Evolutionary conservation across 2,113 vertebrate species (phyloP).

Genomic region (Passer domesticus): DNA sequence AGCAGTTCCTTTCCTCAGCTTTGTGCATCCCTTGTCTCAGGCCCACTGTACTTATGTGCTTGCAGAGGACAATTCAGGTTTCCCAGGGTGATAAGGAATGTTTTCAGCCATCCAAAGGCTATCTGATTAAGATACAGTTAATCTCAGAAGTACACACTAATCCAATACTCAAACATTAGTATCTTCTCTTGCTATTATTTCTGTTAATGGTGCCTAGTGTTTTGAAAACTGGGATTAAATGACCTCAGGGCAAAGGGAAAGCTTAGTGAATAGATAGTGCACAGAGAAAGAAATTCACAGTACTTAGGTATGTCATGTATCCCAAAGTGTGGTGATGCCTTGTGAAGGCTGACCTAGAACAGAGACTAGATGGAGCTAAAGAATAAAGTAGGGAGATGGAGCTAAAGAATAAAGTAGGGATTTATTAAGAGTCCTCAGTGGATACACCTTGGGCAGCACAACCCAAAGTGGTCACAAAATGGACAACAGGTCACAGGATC

Average conservation of each 20-base stretch:
- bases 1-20: neutral
- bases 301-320: neutral
- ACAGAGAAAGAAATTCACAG: neutral
- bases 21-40: neutral
- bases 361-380: too few species aligned
- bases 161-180: neutral
- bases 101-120: neutral
- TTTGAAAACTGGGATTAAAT: neutral
- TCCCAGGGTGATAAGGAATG: conserved; percentile 1
- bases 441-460: too few species aligned
- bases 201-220: neutral
- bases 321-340: neutral
- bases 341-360: too few species aligned
- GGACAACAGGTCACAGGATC: too few species aligned
- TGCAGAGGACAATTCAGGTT: neutral
- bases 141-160: neutral
- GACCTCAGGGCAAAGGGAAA: neutral
- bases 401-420: too few species aligned
- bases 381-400: too few species aligned
- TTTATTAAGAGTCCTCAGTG: too few species aligned
- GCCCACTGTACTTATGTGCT: neutral
- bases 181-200: neutral
- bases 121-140: neutral
- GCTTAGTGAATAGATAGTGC: neutral
- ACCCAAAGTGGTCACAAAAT: too few species aligned